Evolutionary conservation across 2,888 invertebrate genomes (phyloP).

Genomic region (Stenotaenia linearis): DNA sequence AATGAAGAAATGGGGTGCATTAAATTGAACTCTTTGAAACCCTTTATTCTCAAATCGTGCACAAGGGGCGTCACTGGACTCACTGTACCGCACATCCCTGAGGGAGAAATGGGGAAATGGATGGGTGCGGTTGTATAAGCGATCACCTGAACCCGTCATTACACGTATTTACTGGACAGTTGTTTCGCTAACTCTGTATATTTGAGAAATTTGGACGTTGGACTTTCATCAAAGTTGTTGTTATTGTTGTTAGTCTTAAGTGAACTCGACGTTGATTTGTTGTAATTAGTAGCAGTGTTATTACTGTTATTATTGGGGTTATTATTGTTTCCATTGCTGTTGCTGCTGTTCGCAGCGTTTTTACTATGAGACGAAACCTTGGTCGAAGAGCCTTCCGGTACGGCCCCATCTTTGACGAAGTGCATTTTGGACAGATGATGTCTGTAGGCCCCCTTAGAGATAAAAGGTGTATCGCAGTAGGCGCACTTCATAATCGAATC

Average conservation of each 20-base stretch:
- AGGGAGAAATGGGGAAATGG: not conserved
- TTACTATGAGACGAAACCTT: not conserved
- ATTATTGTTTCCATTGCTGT: not conserved
- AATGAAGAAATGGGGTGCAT: not conserved
- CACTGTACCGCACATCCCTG: not conserved
- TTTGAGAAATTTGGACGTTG: conserved; percentile 95
- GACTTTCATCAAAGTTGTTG: conserved; percentile 70
- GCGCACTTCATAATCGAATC: conserved; percentile 84
- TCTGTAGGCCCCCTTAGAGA: conserved; percentile 92
- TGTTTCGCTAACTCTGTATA: conserved; percentile 98
- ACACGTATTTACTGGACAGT: conserved; percentile 82
- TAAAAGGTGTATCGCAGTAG: conserved; percentile 90
- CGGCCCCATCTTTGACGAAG: conserved; percentile 84
- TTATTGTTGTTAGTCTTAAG: conserved; percentile 16
- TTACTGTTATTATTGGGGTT: conserved; percentile 20
- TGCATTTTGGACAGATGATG: conserved; percentile 95
- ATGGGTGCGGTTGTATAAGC: not conserved
- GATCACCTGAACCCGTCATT: conserved; percentile 33
- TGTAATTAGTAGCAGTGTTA: not conserved
- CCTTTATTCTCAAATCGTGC: not conserved
- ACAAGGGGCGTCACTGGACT: not conserved
- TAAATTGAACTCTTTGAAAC: not conserved
- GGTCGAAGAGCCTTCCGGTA: conserved; percentile 55
- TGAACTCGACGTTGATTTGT: conserved; percentile 17
- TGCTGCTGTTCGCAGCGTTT: conserved; percentile 29